Base-by-base conservation (phyloP, 2,113 vertebrate genomes). In the Hipposideros armiger region DNA sequence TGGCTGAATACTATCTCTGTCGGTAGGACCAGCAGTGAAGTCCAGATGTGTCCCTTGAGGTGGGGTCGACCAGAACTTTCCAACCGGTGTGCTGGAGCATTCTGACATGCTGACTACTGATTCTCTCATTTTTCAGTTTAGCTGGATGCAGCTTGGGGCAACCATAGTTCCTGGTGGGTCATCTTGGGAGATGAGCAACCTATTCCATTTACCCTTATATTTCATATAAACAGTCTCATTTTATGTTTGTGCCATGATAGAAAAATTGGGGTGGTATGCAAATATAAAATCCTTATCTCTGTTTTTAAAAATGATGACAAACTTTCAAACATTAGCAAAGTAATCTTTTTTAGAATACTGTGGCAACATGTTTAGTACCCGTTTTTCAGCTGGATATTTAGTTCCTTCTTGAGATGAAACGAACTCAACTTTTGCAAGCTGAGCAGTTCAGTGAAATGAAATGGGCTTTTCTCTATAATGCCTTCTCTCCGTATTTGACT, bases 101-200 rank as follows among this genome's bases (percentile, higher is more conserved):
- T 11, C 11, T 24, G 16, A n/a, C 42, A 4, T 32, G 47, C 45
- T 26, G 22, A 30, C 4, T 30, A 10, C 9, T 17, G 5, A 30
- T 84, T 7, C 13, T 9, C 58, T 50, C 9, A 7, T 26, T 47
- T 42, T n/a, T 58, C 76, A 67, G 19, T 36, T 42, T 20, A n/a
- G 32, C 16, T 45, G 36, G 7, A 14, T 62, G 70, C 30, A 3
- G 7, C 3, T 15, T 17, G 1, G 40, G 36, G 30, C 17, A 19
- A 15, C 22, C 42, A 24, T 2, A 28, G 24, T 60, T 40, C 20
- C 15, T 4, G 7, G 17, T 13, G 36, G 11, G 22, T 76, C n/a
- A 11, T n/a, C 32, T 36, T 24, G 7, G 2, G 1, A 4, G 1
- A 32, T 3, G 24, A 81, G 20, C n/a, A 28, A 50, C 32, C 19